Percentiles rank a stretch among this genome's conserved stretches.
Evolutionary conservation across 2,797 vertebrate genomes (phyloP).

Genomic region (Danio choprae): DNA sequence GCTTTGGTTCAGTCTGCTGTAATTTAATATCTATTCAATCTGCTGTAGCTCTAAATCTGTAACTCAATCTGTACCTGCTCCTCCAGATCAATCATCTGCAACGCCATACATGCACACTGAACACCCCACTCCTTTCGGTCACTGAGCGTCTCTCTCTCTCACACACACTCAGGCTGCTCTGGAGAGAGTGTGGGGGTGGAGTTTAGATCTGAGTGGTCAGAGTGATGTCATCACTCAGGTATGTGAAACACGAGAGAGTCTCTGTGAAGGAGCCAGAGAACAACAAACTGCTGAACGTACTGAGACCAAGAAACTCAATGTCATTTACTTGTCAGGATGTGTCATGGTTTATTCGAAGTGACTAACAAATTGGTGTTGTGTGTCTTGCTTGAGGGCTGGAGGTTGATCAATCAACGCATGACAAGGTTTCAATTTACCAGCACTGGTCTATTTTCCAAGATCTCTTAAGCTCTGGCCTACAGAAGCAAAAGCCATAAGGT

Average conservation of each 20-base stretch:
- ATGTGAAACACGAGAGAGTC: slow-evolving; percentile 34
- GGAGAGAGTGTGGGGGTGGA: neutral
- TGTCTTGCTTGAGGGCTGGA: neutral
- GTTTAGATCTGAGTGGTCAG: slow-evolving; percentile 19
- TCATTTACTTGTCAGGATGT: neutral
- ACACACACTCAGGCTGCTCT: neutral
- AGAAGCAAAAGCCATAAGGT: slow-evolving; percentile 1
- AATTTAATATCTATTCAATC: neutral
- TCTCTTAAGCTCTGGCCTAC: neutral
- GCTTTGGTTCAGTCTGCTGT: neutral
- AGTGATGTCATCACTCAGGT: slow-evolving; percentile 44
- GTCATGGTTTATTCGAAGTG: neutral
- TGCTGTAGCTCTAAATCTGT: neutral
- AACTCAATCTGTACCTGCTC: neutral
- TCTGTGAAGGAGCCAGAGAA: neutral
- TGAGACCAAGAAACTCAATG: neutral
- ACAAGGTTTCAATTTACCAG: neutral
- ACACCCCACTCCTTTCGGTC: neutral
- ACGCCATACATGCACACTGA: neutral
- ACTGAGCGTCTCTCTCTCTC: neutral
- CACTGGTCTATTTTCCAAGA: neutral
- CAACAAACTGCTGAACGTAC: slow-evolving; percentile 15
- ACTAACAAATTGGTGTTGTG: neutral
- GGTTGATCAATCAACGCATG: neutral
- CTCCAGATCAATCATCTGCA: slow-evolving; percentile 1